A percentile compares a stretch with the other conserved stretches of the same genome.
Evolutionary conservation across 2,888 invertebrate genomes (phyloP).

Genomic region (Podotricha telesiphe): DNA sequence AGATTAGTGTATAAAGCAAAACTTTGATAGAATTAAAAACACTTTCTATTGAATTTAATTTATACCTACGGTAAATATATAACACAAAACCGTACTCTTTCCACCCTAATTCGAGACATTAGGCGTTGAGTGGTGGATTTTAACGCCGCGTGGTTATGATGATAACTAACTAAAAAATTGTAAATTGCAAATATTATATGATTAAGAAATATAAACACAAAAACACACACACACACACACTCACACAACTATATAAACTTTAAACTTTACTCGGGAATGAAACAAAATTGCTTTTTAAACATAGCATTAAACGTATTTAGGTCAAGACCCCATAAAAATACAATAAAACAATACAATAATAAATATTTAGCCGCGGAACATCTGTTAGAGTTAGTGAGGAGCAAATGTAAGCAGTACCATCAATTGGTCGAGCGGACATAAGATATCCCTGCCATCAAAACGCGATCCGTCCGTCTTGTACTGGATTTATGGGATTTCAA

Average conservation of each 20-base stretch:
- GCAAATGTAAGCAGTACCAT: conserved; percentile 22
- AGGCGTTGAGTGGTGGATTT: too few species aligned
- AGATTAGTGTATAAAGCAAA: too few species aligned
- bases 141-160: too few species aligned
- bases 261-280: neutral
- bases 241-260: neutral
- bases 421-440: conserved; percentile 51
- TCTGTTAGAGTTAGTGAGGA: conserved; percentile 1
- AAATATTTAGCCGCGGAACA: conserved; percentile 12
- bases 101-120: too few species aligned
- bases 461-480: conserved; percentile 58
- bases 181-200: too few species aligned
- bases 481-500: conserved; percentile 66
- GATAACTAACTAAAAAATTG: too few species aligned
- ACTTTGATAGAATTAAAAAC: too few species aligned
- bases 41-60: too few species aligned
- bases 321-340: conserved; percentile 3
- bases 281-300: neutral
- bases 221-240: neutral
- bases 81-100: too few species aligned
- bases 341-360: conserved; percentile 19
- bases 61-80: too few species aligned
- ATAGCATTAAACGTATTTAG: conserved; percentile 10
- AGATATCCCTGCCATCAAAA: conserved; percentile 52
- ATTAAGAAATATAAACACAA: too few species aligned